Percentiles rank a stretch among this genome's conserved stretches.
Evolutionary conservation across 2,888 invertebrate genomes (phyloP).

Genomic region (Bimastos eiseni): DNA sequence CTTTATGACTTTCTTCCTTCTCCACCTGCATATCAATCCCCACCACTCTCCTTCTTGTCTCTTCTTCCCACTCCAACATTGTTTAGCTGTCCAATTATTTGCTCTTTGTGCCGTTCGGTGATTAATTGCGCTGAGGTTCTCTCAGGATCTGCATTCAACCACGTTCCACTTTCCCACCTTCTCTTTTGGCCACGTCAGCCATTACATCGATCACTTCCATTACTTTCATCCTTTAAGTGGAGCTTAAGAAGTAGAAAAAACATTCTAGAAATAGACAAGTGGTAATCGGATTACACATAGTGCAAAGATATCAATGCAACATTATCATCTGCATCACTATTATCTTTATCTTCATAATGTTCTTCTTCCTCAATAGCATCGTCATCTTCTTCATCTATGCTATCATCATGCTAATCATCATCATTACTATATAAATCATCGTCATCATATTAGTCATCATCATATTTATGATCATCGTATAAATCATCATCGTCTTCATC

Average conservation of each 20-base stretch:
- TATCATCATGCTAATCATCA: no score
- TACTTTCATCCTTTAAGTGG: background rate
- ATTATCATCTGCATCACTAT: no score
- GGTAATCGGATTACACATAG: background rate
- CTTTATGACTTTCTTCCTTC: background rate
- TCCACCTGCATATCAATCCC: background rate
- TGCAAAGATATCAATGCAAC: background rate
- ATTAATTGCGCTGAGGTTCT: background rate
- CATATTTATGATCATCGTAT: no score
- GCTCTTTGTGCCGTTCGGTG: background rate
- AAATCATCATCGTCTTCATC: no score
- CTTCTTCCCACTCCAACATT: background rate
- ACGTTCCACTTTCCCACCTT: background rate
- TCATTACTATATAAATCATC: no score
- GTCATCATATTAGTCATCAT: no score
- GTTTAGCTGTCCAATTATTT: background rate
- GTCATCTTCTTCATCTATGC: no score
- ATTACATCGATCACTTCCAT: no score
- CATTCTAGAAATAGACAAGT: background rate
- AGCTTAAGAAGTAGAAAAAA: background rate
- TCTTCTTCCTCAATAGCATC: no score
- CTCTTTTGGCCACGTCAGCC: background rate
- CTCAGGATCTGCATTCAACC: slow-evolving; percentile 3
- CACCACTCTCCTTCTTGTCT: background rate
- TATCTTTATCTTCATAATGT: no score